These are phyloP conservation scores for Megaceryle torquata DNA, from an alignment of 2,113 vertebrate species.

Conservation along the genomic window DNA sequence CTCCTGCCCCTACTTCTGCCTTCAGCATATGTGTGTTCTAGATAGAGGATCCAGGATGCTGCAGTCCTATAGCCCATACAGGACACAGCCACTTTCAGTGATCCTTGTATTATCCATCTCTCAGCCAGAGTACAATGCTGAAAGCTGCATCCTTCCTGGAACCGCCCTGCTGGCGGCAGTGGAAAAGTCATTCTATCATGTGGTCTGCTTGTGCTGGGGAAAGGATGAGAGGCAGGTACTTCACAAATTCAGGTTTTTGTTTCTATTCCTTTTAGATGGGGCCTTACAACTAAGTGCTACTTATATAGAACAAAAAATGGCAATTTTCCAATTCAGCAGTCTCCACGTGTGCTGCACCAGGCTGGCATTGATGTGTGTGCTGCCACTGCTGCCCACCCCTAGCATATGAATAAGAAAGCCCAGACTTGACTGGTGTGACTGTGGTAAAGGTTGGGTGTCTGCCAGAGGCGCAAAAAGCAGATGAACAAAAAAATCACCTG, in stretches of 20 bases:
- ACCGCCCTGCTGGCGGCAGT: neutral
- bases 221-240: neutral
- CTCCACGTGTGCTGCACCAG: neutral
- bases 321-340: neutral
- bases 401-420: rapidly evolving
- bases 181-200: neutral
- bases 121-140: neutral
- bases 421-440: neutral
- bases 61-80: neutral
- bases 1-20: neutral
- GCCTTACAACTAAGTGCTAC: neutral
- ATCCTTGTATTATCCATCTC: neutral
- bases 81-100: neutral
- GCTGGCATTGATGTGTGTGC: neutral
- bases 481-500: neutral
- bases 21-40: neutral
- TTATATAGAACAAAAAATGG: neutral
- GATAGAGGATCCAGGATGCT: neutral
- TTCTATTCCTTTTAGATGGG: neutral
- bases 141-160: neutral
- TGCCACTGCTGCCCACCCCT: neutral
- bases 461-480: neutral
- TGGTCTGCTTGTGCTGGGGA: neutral
- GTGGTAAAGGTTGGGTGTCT: neutral
- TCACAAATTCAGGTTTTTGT: neutral